Conservation (phyloP, 2,797 vertebrate genomes). For the Sorex maritimensis region DNA sequence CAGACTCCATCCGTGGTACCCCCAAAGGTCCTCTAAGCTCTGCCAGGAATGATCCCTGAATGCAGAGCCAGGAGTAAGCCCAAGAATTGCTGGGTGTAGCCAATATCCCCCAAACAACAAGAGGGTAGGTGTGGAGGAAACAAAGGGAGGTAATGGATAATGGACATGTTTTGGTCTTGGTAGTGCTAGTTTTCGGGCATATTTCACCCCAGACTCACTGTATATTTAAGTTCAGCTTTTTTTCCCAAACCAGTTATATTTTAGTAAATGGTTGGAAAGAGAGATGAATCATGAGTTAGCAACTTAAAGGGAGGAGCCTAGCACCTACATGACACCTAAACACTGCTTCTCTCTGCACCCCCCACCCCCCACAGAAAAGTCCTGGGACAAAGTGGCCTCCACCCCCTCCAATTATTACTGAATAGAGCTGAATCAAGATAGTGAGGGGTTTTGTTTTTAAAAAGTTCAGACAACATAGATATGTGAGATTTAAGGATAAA, state of each 20-base stretch:
- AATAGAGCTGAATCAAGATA: constrained; percentile 52
- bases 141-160: not conserved
- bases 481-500: constrained; percentile 41
- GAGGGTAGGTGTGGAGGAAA: not conserved
- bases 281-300: no score
- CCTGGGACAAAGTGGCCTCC: not conserved
- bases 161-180: not conserved
- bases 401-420: not conserved
- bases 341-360: no score
- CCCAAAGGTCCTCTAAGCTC: no score
- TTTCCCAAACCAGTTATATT: no score
- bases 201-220: constrained; percentile 12
- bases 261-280: no score
- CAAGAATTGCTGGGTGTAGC: no score
- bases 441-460: not conserved
- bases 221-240: not conserved
- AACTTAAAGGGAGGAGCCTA: no score
- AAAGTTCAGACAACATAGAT: constrained; percentile 34
- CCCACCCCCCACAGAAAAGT: not conserved
- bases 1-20: no score
- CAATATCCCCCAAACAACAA: not conserved
- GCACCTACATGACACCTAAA: no score
- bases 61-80: no score
- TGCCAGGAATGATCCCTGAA: no score
- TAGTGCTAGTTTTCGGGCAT: constrained; percentile 12